These are phyloP conservation scores for Mus spretus DNA, from an alignment of 2,797 vertebrate genomes.

Conservation along the genomic window DNA sequence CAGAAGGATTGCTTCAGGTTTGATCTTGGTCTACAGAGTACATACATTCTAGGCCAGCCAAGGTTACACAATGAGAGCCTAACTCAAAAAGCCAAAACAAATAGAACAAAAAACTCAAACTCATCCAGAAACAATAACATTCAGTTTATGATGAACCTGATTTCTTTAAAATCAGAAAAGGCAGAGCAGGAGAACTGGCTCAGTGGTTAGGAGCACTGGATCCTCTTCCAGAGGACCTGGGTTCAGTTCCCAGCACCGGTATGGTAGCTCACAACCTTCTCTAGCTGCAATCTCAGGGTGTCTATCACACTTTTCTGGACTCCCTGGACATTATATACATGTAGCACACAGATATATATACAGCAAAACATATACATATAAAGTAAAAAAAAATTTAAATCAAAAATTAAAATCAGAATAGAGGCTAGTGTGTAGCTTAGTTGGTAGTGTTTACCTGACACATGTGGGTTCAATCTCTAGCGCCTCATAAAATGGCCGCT, in stretches of 20 bases:
- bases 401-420: not conserved
- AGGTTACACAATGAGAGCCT: not conserved
- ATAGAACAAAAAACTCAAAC: not conserved
- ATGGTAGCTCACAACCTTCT: not conserved
- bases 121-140: not conserved
- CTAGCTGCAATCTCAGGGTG: not conserved
- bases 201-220: not conserved
- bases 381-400: not conserved
- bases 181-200: not conserved
- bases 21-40: not conserved
- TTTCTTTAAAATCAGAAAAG: not conserved
- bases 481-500: not conserved
- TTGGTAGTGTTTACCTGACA: not conserved
- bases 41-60: not conserved
- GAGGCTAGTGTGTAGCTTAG: not conserved
- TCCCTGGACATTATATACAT: not conserved
- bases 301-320: not conserved
- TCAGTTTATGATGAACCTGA: not conserved
- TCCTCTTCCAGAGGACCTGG: not conserved
- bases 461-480: not conserved
- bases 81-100: not conserved
- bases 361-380: not conserved
- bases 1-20: not conserved
- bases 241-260: not conserved
- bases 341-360: not conserved